phyloP scores from a whole-genome alignment of 2,797 vertebrate species.

The Danionella dracula region DNA sequence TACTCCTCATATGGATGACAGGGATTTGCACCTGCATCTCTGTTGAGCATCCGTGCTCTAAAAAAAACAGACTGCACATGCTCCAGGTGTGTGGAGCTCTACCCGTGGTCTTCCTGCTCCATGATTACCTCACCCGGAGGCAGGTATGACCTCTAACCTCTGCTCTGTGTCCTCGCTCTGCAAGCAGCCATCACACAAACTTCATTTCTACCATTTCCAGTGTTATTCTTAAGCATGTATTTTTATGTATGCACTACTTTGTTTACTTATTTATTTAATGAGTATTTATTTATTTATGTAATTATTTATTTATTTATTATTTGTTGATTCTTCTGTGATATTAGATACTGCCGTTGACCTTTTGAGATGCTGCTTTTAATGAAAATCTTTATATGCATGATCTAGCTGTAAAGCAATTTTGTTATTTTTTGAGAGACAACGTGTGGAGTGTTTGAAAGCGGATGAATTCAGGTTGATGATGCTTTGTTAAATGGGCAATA shows the following conservation, averaged over 20 bases:
- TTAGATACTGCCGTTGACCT: conserved; percentile 70
- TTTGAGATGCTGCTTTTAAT: conserved; percentile 83
- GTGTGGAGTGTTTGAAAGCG: conserved; percentile 68
- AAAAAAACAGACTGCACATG: conserved; percentile 63
- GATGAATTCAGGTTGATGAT: conserved; percentile 63
- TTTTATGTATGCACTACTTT: conserved; percentile 59
- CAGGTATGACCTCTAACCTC: conserved; percentile 67
- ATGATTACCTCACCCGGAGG: conserved; percentile 72
- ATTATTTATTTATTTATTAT: conserved; percentile 64
- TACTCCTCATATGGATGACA: conserved; percentile 10
- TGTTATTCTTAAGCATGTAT: conserved; percentile 43
- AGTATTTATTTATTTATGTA: conserved; percentile 57
- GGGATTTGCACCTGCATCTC: conserved; percentile 55
- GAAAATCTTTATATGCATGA: conserved; percentile 86
- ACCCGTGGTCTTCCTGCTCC: conserved; percentile 42
- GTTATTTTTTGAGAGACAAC: conserved; percentile 75
- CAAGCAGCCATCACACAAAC: conserved; percentile 34
- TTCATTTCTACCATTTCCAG: conserved; percentile 45
- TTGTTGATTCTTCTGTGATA: conserved; percentile 53
- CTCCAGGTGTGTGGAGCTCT: conserved; percentile 62
- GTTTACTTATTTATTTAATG: conserved; percentile 64
- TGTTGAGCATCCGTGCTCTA: conserved; percentile 73
- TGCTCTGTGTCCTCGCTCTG: conserved; percentile 66
- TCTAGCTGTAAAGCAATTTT: conserved; percentile 78
- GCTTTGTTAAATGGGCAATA: conserved; percentile 72